Evolutionary conservation across 1,140 invertebrate species (phyloP).

Genomic region (Riptortus pedestris): DNA sequence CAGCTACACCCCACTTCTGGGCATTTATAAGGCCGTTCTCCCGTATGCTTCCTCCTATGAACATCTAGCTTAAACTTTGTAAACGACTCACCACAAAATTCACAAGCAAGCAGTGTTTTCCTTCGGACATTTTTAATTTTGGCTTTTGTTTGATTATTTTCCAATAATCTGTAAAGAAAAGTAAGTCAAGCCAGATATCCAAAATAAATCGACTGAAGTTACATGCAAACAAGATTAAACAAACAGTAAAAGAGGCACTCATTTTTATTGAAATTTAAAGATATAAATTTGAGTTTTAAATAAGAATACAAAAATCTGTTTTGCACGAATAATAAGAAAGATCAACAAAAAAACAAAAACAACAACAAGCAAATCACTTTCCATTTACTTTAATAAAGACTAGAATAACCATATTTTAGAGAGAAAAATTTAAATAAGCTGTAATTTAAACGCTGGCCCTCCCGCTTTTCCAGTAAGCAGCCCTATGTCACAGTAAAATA

Average conservation of each 20-base stretch:
- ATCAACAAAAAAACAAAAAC: too few species aligned
- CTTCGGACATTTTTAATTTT: not conserved
- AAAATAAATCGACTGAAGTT: not conserved
- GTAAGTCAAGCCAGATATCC: not conserved
- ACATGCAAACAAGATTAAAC: not conserved
- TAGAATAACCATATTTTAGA: too few species aligned
- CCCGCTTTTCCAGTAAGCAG: too few species aligned
- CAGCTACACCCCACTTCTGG: not conserved
- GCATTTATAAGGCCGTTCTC: slow-evolving; percentile 20
- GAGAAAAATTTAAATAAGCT: too few species aligned
- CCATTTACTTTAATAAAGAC: too few species aligned
- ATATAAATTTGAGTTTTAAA: not conserved
- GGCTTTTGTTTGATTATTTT: not conserved
- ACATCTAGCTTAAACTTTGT: slow-evolving; percentile 20
- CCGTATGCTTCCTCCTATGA: slow-evolving; percentile 11
- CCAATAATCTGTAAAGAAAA: slow-evolving; percentile 9
- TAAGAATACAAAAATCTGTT: not conserved
- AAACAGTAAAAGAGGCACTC: not conserved
- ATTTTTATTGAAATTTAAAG: not conserved
- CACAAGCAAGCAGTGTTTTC: slow-evolving; percentile 3
- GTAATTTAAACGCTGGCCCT: too few species aligned
- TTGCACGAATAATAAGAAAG: not conserved
- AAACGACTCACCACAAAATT: slow-evolving; percentile 8
- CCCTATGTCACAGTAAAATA: too few species aligned
- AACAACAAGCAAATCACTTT: too few species aligned